A percentile compares a stretch with the other conserved stretches of the same genome.
Evolutionary conservation across 2,797 vertebrate species (phyloP).

Genomic region (Periparus ater): DNA sequence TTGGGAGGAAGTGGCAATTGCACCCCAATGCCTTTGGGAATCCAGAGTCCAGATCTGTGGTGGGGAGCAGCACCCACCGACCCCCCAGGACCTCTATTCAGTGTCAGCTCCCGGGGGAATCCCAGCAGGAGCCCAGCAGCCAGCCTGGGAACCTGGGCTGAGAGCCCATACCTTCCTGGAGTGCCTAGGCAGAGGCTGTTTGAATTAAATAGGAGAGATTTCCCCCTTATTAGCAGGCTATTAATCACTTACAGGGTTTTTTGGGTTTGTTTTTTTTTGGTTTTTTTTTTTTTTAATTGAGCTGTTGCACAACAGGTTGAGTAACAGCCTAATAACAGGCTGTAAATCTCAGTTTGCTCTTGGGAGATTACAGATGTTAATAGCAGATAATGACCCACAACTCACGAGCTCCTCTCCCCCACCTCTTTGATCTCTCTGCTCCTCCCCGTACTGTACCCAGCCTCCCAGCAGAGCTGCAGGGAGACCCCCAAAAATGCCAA

Average conservation of each 20-base stretch:
- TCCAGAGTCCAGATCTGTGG: neutral
- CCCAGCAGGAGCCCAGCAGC: neutral
- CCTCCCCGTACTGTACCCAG: neutral
- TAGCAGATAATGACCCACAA: conserved; percentile 68
- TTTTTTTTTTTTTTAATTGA: conserved; percentile 28
- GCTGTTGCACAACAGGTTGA: conserved; percentile 68
- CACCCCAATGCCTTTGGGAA: neutral
- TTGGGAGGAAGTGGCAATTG: rapidly evolving
- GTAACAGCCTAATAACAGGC: conserved; percentile 68
- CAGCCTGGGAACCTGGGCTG: conserved; percentile 5
- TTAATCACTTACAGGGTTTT: conserved; percentile 47
- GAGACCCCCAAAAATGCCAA: neutral
- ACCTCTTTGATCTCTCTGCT: conserved; percentile 44
- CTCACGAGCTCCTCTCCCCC: conserved; percentile 47
- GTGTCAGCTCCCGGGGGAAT: rapidly evolving
- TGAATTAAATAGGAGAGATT: conserved; percentile 58
- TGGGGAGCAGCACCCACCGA: neutral
- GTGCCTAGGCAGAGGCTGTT: neutral
- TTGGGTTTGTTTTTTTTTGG: neutral
- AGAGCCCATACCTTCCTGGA: conserved; percentile 26
- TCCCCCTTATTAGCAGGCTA: conserved; percentile 65
- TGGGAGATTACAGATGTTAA: conserved; percentile 69
- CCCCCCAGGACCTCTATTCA: too few relatives aligned
- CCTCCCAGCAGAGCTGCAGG: neutral
- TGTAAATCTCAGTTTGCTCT: conserved; percentile 70